Base-by-base conservation (phyloP, 2,113 vertebrate species). In the Hippocampus abdominalis region DNA sequence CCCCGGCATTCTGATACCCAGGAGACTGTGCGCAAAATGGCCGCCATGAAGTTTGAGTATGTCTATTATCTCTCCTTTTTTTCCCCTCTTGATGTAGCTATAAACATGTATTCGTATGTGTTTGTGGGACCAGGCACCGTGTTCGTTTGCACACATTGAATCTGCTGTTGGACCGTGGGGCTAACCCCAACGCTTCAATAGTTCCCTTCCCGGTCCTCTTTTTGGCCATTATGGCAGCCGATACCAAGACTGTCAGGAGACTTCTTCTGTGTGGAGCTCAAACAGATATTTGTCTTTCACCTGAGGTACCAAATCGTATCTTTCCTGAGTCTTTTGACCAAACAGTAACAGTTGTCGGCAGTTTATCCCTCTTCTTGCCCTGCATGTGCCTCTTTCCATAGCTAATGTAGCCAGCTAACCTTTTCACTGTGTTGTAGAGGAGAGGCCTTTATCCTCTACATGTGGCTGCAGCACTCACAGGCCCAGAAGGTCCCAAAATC, bases 381-480 rank as follows among this genome's bases (percentile, higher is more conserved):
- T 40, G 21, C 12, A 12, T 20, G 21, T 11, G 32, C 21, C 10
- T 13, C 10, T 23, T 64, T 64, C 12, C 12, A 42, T 20, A n/a
- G 62, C 32, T 32, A 32, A 32, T 32, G 29, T 32, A 32, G 29
- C 29, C 29, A 20, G 29, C 29, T 36, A 36, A 36, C 32, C n/a
- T 12, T n/a, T 21, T 21, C 23, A 12, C 51, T 27, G n/a, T n/a
- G 44, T 68, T 78, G 0, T 66, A 96, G 94, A 68, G 86, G 64
- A 75, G 89, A 56, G 91, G 94, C 3, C 79, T 95, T 69, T 92
- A 93, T 42, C 94, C 95, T 0, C 93, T 98, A 25, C 95, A 97
- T 70, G 86, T 95, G 1, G 93, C 96, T 8, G 94, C 87, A 0
- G 91, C 89, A 0, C 84, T 96, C 64, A 89, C 91, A 0, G 93